Conservation (phyloP, 2,113 vertebrate genomes). For the Stercorarius parasiticus region DNA sequence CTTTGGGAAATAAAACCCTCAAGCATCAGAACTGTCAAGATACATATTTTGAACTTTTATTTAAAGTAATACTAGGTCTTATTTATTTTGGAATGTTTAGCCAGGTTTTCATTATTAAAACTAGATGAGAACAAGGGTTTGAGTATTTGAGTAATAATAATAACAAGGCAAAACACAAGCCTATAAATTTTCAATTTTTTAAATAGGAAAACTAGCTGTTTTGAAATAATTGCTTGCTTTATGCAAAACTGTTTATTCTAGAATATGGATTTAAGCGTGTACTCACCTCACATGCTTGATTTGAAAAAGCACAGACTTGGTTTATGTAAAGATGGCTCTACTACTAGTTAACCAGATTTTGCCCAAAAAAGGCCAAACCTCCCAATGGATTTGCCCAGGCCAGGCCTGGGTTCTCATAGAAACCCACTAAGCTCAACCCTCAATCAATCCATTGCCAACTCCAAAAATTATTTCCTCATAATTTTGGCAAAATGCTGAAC, state of each 20-base stretch:
- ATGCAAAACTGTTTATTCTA: conserved; percentile 31
- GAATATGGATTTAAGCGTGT: not conserved
- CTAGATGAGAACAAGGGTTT: conserved; percentile 44
- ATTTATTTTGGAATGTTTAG: conserved; percentile 56
- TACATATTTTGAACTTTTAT: conserved; percentile 56
- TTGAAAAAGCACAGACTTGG: not conserved
- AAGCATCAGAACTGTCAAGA: conserved; percentile 62
- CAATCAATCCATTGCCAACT: not conserved
- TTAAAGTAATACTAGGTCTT: conserved; percentile 50
- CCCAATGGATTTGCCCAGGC: not conserved
- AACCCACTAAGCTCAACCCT: not conserved
- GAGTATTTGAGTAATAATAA: conserved; percentile 51
- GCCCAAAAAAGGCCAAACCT: not conserved
- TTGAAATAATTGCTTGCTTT: conserved; percentile 27
- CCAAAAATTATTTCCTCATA: not conserved
- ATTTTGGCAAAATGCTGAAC: not conserved
- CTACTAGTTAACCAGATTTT: not conserved
- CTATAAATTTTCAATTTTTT: conserved; percentile 37
- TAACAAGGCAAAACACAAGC: conserved; percentile 55
- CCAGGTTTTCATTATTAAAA: conserved; percentile 55
- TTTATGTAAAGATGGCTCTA: not conserved
- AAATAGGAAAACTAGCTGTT: conserved; percentile 20
- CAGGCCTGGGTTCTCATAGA: not conserved
- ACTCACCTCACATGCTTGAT: not conserved
- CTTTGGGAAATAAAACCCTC: conserved; percentile 61